Conservation (phyloP, 1,140 invertebrate species). For the Drosophila lowei region DNA sequence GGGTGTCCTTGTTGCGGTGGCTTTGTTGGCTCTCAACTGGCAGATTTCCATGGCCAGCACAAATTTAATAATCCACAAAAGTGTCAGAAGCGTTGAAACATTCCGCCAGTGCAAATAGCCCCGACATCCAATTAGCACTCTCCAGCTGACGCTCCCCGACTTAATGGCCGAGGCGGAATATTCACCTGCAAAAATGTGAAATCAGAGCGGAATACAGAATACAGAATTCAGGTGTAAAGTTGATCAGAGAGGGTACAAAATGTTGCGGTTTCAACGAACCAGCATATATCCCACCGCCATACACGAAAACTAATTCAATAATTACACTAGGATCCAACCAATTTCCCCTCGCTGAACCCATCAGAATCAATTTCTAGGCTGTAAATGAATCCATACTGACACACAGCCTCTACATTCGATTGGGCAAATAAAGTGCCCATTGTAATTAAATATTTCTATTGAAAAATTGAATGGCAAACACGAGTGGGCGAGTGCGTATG, state of each 20-base stretch:
- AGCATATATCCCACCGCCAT: slow-evolving; percentile 16
- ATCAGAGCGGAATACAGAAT: slow-evolving; percentile 24
- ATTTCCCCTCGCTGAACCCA: slow-evolving; percentile 3
- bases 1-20: slow-evolving; percentile 17
- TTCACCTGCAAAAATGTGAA: slow-evolving; percentile 69
- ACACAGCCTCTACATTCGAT: slow-evolving; percentile 21
- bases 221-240: slow-evolving; percentile 12
- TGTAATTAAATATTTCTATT: slow-evolving; percentile 77
- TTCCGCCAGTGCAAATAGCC: slow-evolving; percentile 71
- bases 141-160: slow-evolving; percentile 73
- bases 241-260: slow-evolving; percentile 1
- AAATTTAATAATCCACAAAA: slow-evolving; percentile 81
- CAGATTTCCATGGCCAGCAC: slow-evolving; percentile 48
- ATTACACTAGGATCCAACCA: slow-evolving; percentile 10
- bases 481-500: background rate
- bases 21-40: slow-evolving; percentile 37
- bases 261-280: slow-evolving; percentile 19
- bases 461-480: slow-evolving; percentile 54
- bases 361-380: slow-evolving; percentile 46
- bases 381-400: slow-evolving; percentile 26
- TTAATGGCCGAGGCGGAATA: slow-evolving; percentile 83
- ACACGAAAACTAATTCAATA: slow-evolving; percentile 22
- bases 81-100: slow-evolving; percentile 72
- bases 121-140: slow-evolving; percentile 71
- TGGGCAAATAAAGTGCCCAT: slow-evolving; percentile 60